Percentiles rank a stretch among this genome's conserved stretches.
These are phyloP conservation scores for Ameiurus melas DNA, from an alignment of 2,113 vertebrate genomes.

Conservation along the genomic window DNA sequence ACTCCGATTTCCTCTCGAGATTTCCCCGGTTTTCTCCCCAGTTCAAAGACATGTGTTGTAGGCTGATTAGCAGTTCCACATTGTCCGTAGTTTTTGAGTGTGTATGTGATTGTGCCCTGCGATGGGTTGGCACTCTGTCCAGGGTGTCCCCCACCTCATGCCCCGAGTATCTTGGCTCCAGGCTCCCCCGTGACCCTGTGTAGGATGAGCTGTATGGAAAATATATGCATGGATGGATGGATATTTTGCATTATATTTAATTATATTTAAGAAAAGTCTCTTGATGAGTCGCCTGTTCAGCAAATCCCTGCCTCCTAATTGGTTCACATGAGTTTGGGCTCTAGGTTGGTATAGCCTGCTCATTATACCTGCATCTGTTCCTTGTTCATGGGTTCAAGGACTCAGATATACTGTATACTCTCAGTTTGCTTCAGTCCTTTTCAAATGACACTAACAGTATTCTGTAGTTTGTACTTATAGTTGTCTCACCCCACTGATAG, in stretches of 20 bases:
- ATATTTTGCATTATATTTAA: not conserved
- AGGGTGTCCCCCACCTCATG: too few relatives aligned
- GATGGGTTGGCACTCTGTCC: too few relatives aligned
- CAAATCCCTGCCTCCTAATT: not conserved
- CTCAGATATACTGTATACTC: not conserved
- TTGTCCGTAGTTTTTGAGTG: too few relatives aligned
- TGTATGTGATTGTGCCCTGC: too few relatives aligned
- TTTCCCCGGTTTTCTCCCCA: too few relatives aligned
- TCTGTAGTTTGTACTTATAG: not conserved
- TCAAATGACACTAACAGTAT: not conserved
- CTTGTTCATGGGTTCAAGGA: not conserved
- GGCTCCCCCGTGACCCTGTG: too few relatives aligned
- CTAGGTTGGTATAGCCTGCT: not conserved
- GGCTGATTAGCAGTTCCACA: too few relatives aligned
- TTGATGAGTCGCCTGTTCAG: not conserved
- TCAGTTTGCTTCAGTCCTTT: not conserved
- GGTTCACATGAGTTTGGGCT: not conserved
- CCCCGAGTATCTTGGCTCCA: too few relatives aligned
- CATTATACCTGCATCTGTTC: not conserved
- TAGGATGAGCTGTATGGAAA: too few relatives aligned
- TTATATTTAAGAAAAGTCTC: not conserved
- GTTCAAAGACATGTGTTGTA: too few relatives aligned
- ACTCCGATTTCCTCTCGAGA: too few relatives aligned
- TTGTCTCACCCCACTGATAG: not conserved
- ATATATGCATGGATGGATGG: too few relatives aligned